Evolutionary conservation across 2,113 vertebrate species (phyloP).

Genomic region (Hippocampus guttulatus): DNA sequence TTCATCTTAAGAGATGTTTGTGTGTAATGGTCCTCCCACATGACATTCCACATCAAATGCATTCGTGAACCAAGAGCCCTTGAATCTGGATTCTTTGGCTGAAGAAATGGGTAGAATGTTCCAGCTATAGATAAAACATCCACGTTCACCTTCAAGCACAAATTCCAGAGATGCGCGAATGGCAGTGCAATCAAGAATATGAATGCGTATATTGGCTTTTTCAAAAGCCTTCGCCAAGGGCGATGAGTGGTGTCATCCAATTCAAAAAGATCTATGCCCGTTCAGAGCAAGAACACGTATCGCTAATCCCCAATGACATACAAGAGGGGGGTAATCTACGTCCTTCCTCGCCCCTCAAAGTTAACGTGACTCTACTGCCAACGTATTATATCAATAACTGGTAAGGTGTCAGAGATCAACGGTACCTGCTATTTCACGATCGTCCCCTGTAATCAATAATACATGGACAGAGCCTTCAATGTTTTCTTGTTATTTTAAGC

Average conservation of each 20-base stretch:
- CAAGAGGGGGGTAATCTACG: constrained; percentile 25
- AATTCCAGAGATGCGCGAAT: constrained; percentile 19
- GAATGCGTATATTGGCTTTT: constrained; percentile 39
- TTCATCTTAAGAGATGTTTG: constrained; percentile 15
- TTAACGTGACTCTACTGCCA: constrained; percentile 1
- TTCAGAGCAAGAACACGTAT: constrained; percentile 18
- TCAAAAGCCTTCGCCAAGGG: constrained; percentile 47
- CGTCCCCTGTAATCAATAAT: constrained; percentile 21
- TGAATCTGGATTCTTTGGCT: neutral
- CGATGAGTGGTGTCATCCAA: constrained; percentile 56
- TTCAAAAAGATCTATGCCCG: constrained; percentile 51
- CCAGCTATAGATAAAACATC: constrained; percentile 24
- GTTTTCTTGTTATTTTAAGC: neutral
- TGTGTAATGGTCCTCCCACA: constrained; percentile 9
- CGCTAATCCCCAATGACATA: constrained; percentile 28
- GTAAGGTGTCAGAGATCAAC: constrained; percentile 9
- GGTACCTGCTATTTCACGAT: constrained; percentile 4
- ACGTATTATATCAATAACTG: constrained; percentile 17
- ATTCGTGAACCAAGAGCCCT: neutral
- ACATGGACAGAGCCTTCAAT: constrained; percentile 3
- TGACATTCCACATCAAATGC: constrained; percentile 28
- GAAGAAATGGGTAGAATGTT: constrained; percentile 3
- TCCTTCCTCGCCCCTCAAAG: constrained; percentile 21
- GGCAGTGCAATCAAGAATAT: constrained; percentile 24
- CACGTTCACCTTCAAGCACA: constrained; percentile 30